A percentile compares a stretch with the other conserved stretches of the same genome.
These are phyloP conservation scores for Camelus bactrianus DNA, from an alignment of 2,113 vertebrate species.

Conservation along the genomic window DNA sequence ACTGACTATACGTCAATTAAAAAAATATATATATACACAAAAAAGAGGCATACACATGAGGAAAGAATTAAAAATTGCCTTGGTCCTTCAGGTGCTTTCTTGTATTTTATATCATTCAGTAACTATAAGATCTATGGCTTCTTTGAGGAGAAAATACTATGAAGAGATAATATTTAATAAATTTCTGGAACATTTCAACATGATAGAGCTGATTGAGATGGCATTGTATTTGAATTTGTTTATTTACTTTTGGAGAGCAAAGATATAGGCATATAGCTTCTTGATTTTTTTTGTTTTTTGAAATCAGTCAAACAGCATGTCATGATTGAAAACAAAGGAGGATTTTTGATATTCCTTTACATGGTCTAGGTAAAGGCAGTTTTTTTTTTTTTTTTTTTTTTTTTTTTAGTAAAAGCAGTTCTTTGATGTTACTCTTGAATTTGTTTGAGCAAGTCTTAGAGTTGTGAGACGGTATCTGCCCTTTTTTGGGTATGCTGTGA, in stretches of 20 bases:
- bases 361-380: background rate
- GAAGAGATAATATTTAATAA: background rate
- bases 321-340: conserved; percentile 22
- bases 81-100: background rate
- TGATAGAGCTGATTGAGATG: conserved; percentile 28
- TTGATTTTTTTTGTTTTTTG: background rate
- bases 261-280: background rate
- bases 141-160: background rate
- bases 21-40: no score
- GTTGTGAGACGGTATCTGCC: background rate
- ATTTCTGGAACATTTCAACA: conserved; percentile 5
- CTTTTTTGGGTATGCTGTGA: background rate
- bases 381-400: background rate
- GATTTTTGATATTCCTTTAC: conserved; percentile 13
- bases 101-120: background rate
- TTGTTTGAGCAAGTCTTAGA: background rate
- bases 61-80: conserved; percentile 16
- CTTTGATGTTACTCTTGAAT: background rate
- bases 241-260: conserved; percentile 13
- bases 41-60: background rate
- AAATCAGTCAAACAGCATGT: background rate
- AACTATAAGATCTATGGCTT: background rate
- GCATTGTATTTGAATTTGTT: conserved; percentile 24
- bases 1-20: no score
- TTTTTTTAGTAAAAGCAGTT: background rate